phyloP scores from a whole-genome alignment of 2,797 vertebrate genomes.

The Eutrigla gurnardus region DNA sequence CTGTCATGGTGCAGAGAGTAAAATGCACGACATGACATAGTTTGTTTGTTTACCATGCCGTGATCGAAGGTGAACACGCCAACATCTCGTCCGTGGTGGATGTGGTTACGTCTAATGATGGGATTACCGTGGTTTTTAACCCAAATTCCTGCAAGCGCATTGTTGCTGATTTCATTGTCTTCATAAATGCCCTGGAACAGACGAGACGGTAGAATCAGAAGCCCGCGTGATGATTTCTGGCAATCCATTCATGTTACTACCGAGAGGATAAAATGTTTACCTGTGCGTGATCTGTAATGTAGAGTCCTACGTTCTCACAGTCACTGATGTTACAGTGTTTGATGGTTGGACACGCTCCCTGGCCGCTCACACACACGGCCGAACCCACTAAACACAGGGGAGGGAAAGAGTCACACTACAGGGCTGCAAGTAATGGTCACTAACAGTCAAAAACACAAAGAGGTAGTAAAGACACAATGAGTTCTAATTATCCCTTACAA shows the following conservation, averaged over 20 bases:
- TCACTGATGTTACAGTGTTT: slow-evolving; percentile 99
- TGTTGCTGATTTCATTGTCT: slow-evolving; percentile 99
- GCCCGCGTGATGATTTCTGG: background rate
- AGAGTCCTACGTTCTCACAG: slow-evolving; percentile 99
- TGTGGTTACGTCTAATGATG: slow-evolving; percentile 99
- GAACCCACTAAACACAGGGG: slow-evolving; percentile 90
- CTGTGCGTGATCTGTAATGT: slow-evolving; percentile 99
- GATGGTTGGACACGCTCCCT: slow-evolving; percentile 98
- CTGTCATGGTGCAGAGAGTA: background rate
- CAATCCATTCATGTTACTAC: background rate
- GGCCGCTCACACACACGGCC: slow-evolving; percentile 98
- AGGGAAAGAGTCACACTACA: background rate
- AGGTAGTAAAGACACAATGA: too few species aligned
- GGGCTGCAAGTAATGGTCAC: background rate
- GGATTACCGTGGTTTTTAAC: slow-evolving; percentile 99
- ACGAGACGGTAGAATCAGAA: background rate
- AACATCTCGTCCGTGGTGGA: slow-evolving; percentile 98
- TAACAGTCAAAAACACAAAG: background rate
- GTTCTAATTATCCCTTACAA: too few species aligned
- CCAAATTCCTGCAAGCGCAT: slow-evolving; percentile 98
- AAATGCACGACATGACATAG: background rate
- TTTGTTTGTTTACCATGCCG: slow-evolving; percentile 91
- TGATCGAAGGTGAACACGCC: slow-evolving; percentile 99
- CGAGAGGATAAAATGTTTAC: slow-evolving; percentile 74
- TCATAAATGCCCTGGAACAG: slow-evolving; percentile 94